Percentiles rank a stretch among this genome's conserved stretches.
These are phyloP conservation scores for Rhodophaea formosa DNA, from an alignment of 2,888 invertebrate genomes.

Conservation along the genomic window DNA sequence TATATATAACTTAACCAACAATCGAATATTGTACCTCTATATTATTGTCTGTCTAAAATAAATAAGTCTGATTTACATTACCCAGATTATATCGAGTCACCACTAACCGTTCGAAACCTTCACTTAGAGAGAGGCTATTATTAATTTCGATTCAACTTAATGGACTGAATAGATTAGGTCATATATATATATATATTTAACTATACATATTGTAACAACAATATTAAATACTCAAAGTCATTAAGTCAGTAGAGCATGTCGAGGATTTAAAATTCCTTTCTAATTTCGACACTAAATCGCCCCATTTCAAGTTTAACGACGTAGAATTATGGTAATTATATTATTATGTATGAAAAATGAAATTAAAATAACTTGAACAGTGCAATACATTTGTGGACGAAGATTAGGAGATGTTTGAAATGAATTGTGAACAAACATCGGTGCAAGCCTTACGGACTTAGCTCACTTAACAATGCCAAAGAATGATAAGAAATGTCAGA, in stretches of 20 bases:
- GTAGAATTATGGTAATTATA: constrained; percentile 39
- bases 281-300: constrained; percentile 32
- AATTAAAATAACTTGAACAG: constrained; percentile 47
- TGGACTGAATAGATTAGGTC: constrained; percentile 80
- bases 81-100: constrained; percentile 39
- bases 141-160: constrained; percentile 75
- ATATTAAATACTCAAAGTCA: constrained; percentile 67
- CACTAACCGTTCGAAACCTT: constrained; percentile 51
- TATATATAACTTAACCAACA: constrained; percentile 28
- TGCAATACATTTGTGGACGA: constrained; percentile 59
- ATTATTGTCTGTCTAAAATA: constrained; percentile 30
- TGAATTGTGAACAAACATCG: constrained; percentile 35
- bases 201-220: constrained; percentile 42
- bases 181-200: constrained; percentile 48
- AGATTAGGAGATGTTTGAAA: constrained; percentile 40
- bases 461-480: constrained; percentile 80
- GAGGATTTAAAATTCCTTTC: constrained; percentile 43
- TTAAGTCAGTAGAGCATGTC: constrained; percentile 40
- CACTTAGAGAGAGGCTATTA: constrained; percentile 75
- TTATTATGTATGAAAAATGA: constrained; percentile 36
- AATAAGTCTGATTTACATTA: constrained; percentile 45
- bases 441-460: constrained; percentile 58
- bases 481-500: constrained; percentile 65
- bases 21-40: constrained; percentile 32
- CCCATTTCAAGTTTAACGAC: constrained; percentile 39